Evolutionary conservation across 2,797 vertebrate genomes (phyloP).

Genomic region (Gymnothorax javanicus): DNA sequence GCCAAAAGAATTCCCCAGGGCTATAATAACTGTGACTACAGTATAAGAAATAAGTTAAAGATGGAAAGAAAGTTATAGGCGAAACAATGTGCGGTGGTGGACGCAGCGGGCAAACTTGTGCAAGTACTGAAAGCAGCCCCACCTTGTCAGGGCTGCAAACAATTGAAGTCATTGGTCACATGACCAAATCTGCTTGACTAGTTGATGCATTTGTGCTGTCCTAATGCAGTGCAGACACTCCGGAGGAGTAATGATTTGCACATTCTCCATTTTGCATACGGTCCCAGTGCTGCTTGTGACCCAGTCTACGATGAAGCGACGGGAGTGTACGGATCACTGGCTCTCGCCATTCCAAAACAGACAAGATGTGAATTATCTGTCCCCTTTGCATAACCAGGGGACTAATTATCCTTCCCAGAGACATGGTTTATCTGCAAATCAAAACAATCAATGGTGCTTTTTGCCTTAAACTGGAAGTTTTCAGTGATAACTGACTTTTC

Average conservation of each 20-base stretch:
- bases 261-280: not conserved
- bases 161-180: too few relatives aligned
- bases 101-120: too few relatives aligned
- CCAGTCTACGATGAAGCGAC: not conserved
- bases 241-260: not conserved
- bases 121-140: too few relatives aligned
- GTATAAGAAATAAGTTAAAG: too few relatives aligned
- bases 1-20: too few relatives aligned
- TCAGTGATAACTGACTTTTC: not conserved
- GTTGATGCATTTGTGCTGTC: not conserved
- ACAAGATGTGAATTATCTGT: not conserved
- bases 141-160: too few relatives aligned
- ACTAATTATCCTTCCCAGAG: not conserved
- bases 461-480: not conserved
- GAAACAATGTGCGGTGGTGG: too few relatives aligned
- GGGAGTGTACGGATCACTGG: not conserved
- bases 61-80: too few relatives aligned
- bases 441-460: not conserved
- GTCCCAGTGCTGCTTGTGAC: not conserved
- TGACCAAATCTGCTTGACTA: too few relatives aligned
- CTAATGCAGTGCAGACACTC: not conserved
- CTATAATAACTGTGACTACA: too few relatives aligned
- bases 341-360: not conserved
- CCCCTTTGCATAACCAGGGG: not conserved
- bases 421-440: not conserved